These are phyloP conservation scores for Neosalanx taihuensis DNA, from an alignment of 2,797 vertebrate genomes.

Conservation along the genomic window DNA sequence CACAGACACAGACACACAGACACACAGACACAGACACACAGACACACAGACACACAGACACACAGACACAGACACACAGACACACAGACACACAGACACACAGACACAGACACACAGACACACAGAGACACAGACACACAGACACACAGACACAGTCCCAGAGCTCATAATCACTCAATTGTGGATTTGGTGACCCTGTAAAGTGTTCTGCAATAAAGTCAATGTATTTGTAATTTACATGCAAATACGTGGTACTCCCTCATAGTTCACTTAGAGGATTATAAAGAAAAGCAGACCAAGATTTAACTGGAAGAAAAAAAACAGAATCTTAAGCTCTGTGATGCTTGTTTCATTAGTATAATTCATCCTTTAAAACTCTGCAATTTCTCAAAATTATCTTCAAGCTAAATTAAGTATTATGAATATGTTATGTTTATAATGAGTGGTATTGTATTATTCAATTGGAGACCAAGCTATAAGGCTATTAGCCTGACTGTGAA, in stretches of 20 bases:
- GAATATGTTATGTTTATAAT: conserved; percentile 10
- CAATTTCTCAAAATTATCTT: not conserved
- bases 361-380: not conserved
- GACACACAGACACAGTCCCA: no score
- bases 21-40: no score
- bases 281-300: not conserved
- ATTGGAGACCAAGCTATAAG: not conserved
- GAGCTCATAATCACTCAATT: no score
- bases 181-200: no score
- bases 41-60: no score
- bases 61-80: no score
- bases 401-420: conserved; percentile 7
- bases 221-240: not conserved
- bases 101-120: no score
- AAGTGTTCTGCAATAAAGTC: not conserved
- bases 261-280: not conserved
- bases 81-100: no score
- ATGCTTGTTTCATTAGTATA: not conserved
- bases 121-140: no score
- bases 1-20: no score
- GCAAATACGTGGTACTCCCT: not conserved
- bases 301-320: not conserved
- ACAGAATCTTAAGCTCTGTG: not conserved
- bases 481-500: not conserved
- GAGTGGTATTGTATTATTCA: conserved; percentile 3